phyloP scores from a whole-genome alignment of 2,888 invertebrate genomes.

The Theretra japonica region DNA sequence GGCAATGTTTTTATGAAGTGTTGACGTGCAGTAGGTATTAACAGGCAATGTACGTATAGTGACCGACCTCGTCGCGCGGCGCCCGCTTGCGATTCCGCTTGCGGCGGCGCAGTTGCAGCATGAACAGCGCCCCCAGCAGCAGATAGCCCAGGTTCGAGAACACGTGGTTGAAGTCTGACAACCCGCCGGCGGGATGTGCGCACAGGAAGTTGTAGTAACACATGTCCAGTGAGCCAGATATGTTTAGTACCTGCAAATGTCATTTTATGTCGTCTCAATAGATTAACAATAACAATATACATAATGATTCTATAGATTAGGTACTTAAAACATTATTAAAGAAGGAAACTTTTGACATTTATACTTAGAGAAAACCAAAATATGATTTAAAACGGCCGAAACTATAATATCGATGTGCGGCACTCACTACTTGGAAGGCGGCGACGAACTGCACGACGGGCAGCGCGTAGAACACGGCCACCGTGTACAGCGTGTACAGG shows the following conservation, averaged over 20 bases:
- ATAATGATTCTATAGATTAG: too few relatives aligned
- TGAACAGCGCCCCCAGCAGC: constrained; percentile 91
- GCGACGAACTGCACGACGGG: constrained; percentile 94
- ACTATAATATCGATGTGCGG: neutral
- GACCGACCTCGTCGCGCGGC: constrained; percentile 61
- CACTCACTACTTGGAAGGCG: constrained; percentile 89
- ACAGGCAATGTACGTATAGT: neutral
- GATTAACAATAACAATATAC: neutral
- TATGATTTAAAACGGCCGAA: too few relatives aligned
- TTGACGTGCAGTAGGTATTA: neutral
- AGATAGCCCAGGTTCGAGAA: constrained; percentile 94
- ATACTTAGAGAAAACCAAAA: too few relatives aligned
- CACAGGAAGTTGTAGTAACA: constrained; percentile 97
- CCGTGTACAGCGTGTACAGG: constrained; percentile 87
- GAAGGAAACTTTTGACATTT: too few relatives aligned
- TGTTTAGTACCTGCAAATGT: constrained; percentile 86
- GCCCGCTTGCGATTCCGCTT: constrained; percentile 49
- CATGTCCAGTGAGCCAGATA: constrained; percentile 94
- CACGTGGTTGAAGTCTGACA: constrained; percentile 95
- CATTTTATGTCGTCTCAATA: neutral
- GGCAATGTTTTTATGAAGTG: too few relatives aligned
- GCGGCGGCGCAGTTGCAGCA: constrained; percentile 86
- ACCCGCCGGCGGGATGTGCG: constrained; percentile 89
- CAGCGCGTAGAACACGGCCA: constrained; percentile 93
- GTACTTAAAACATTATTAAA: too few relatives aligned